Percentiles rank a stretch among this genome's conserved stretches.
phyloP scores from a whole-genome alignment of 2,113 vertebrate genomes.

The Rhinopithecus roxellana region DNA sequence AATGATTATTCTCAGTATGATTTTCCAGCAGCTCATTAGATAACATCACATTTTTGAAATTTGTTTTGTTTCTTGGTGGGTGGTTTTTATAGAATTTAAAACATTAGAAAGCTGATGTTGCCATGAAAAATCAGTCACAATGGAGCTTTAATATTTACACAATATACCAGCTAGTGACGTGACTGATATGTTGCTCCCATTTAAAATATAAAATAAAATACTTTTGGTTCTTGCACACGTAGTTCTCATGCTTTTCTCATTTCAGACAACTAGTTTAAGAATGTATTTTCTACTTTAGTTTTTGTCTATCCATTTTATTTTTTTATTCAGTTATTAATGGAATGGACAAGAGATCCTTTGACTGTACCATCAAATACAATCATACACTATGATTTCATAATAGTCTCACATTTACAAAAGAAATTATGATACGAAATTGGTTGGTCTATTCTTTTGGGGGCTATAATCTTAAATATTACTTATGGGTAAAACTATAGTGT shows the following conservation, averaged over 20 bases:
- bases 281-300: neutral
- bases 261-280: conserved; percentile 46
- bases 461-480: conserved; percentile 29
- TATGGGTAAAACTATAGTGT: neutral
- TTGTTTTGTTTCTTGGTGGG: neutral
- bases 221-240: neutral
- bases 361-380: conserved; percentile 15
- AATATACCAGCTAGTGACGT: neutral
- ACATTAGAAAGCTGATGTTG: neutral
- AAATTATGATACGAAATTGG: neutral
- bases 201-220: neutral
- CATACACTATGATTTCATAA: conserved; percentile 11
- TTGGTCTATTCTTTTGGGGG: neutral
- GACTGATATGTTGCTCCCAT: neutral
- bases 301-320: neutral
- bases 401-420: conserved; percentile 40
- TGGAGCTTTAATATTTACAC: neutral
- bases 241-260: conserved; percentile 18
- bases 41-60: neutral
- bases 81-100: conserved; percentile 3
- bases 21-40: conserved; percentile 26
- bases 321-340: conserved; percentile 47
- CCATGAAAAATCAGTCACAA: neutral
- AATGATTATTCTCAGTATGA: conserved; percentile 3
- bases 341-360: neutral